Evolutionary conservation across 2,113 vertebrate species (phyloP).

Genomic region (Erythrocebus patas): DNA sequence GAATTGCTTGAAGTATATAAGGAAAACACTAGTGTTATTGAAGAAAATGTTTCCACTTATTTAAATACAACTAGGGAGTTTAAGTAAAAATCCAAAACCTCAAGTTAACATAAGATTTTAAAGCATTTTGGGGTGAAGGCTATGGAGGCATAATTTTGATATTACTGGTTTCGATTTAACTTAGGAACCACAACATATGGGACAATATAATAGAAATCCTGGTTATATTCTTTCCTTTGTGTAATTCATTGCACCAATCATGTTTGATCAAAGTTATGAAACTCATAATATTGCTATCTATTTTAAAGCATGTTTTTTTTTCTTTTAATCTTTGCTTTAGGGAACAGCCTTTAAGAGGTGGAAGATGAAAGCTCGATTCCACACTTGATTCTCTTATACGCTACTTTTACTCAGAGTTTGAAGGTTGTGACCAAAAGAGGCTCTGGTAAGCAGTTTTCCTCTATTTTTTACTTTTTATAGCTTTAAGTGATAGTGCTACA

Average conservation of each 20-base stretch:
- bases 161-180: background rate
- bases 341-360: slow-evolving; percentile 82
- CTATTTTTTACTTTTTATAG: background rate
- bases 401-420: slow-evolving; percentile 91
- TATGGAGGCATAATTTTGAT: background rate
- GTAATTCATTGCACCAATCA: background rate
- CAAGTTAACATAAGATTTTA: background rate
- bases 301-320: slow-evolving; percentile 24
- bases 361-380: slow-evolving; percentile 96
- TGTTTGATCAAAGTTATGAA: background rate
- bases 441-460: slow-evolving; percentile 90
- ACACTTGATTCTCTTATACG: slow-evolving; percentile 94
- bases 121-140: background rate
- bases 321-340: slow-evolving; percentile 71
- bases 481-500: background rate
- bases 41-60: slow-evolving; percentile 45
- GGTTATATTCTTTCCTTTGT: background rate
- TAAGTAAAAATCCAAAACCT: background rate
- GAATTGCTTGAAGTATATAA: slow-evolving; percentile 49
- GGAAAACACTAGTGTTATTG: slow-evolving; percentile 2
- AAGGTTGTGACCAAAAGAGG: slow-evolving; percentile 98
- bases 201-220: background rate
- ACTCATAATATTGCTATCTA: background rate
- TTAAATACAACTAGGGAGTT: background rate
- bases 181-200: background rate